Evolutionary conservation across 2,888 invertebrate genomes (phyloP).

Genomic region (Drosophila austrosaltans): DNA sequence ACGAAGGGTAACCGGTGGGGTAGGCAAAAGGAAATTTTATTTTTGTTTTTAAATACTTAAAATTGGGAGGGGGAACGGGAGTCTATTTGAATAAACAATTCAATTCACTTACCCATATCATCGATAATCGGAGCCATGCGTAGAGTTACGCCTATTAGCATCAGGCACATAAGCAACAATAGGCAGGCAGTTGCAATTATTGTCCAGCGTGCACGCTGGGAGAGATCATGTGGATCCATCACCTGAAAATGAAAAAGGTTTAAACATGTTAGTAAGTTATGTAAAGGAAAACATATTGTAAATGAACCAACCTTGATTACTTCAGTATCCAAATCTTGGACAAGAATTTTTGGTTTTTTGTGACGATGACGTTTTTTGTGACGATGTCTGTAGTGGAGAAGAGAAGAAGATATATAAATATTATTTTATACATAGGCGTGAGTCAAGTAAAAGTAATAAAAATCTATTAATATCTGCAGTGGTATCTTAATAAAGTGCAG

Average conservation of each 20-base stretch:
- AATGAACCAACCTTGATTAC: slow-evolving; percentile 81
- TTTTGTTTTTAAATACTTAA: slow-evolving; percentile 16
- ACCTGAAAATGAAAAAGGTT: slow-evolving; percentile 82
- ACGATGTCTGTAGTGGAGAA: slow-evolving; percentile 78
- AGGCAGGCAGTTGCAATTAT: slow-evolving; percentile 95
- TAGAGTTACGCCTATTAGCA: slow-evolving; percentile 95
- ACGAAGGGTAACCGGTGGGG: slow-evolving; percentile 5
- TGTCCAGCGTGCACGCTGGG: slow-evolving; percentile 93
- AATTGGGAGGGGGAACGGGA: background rate
- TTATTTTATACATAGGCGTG: too few species aligned
- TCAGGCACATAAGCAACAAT: slow-evolving; percentile 93
- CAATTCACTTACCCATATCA: slow-evolving; percentile 93
- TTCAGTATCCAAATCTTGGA: slow-evolving; percentile 84
- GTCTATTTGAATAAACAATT: too few species aligned
- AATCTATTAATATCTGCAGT: too few species aligned
- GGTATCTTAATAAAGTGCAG: too few species aligned
- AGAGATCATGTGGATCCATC: slow-evolving; percentile 91
- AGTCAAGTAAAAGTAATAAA: too few species aligned
- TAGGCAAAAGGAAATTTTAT: slow-evolving; percentile 8
- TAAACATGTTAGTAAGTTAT: too few species aligned
- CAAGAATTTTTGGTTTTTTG: slow-evolving; percentile 84
- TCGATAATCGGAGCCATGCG: slow-evolving; percentile 98
- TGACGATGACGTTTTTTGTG: slow-evolving; percentile 83
- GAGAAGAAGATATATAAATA: background rate
- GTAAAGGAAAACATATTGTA: too few species aligned